Conservation (phyloP, 2,113 vertebrate species). For the Trochalopteron elliotii region DNA sequence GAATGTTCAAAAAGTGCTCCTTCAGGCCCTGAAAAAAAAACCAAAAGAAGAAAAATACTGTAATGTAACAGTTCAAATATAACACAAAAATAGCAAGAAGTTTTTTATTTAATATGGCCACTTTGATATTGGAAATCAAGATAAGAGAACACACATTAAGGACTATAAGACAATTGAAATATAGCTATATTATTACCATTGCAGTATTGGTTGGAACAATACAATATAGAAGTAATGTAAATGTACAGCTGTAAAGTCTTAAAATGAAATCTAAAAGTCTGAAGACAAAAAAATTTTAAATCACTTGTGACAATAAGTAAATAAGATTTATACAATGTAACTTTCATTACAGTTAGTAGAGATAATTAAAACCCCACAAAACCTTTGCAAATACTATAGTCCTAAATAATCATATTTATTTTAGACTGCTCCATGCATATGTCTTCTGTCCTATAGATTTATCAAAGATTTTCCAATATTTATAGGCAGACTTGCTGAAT, state of each 20-base stretch:
- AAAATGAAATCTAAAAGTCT: neutral
- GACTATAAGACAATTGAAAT: neutral
- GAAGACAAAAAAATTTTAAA: neutral
- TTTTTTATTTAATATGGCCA: neutral
- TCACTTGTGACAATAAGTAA: neutral
- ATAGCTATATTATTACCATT: neutral
- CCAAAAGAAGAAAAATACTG: neutral
- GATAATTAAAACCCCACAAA: neutral
- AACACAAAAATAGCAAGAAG: neutral
- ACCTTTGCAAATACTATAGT: neutral
- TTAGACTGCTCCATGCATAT: neutral
- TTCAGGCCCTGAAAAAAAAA: slow-evolving; percentile 82
- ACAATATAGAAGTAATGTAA: neutral
- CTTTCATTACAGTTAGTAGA: neutral
- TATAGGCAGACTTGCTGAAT: neutral
- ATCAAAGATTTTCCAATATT: neutral
- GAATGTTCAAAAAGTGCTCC: slow-evolving; percentile 96
- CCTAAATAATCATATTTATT: neutral
- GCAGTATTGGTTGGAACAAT: neutral
- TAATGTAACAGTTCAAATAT: neutral
- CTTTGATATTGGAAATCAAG: neutral
- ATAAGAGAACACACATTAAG: neutral
- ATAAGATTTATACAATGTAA: neutral
- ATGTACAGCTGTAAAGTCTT: neutral
- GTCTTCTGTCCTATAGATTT: neutral